Evolutionary conservation across 92 coral and sea anemone genomes (phyloP).

Genomic region (Palythoa grandiflora): DNA sequence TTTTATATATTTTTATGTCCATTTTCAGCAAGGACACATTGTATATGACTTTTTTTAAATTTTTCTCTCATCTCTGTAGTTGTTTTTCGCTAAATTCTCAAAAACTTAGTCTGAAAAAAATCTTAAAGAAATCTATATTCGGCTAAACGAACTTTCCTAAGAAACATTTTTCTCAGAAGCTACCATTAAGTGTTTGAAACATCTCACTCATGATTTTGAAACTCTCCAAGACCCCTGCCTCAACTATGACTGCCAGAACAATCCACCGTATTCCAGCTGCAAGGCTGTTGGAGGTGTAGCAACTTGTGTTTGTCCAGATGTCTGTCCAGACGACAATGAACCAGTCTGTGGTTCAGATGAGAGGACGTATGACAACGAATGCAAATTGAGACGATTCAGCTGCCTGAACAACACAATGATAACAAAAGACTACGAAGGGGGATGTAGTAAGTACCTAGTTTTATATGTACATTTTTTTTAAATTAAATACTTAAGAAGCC

Average conservation of each 20-base stretch:
- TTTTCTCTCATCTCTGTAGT: no score
- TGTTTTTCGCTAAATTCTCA: no score
- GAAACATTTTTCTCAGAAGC: background rate
- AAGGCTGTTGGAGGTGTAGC: background rate
- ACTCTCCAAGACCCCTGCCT: conserved; percentile 22
- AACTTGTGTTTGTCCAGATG: conserved; percentile 25
- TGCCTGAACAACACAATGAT: conserved; percentile 18
- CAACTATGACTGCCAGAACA: conserved; percentile 29
- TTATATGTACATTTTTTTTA: background rate
- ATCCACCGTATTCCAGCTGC: conserved; percentile 14
- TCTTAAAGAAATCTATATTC: no score
- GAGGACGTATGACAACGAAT: conserved; percentile 21
- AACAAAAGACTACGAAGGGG: conserved; percentile 10
- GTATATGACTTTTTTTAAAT: no score
- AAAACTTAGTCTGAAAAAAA: no score
- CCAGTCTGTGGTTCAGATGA: conserved; percentile 31
- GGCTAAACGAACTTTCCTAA: background rate
- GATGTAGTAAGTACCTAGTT: background rate
- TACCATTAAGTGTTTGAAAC: background rate
- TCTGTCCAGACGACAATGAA: background rate
- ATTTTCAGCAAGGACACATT: no score
- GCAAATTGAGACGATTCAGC: conserved; percentile 23
- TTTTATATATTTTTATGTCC: no score
- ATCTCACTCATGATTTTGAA: background rate
- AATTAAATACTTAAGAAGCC: background rate